Evolutionary conservation across 2,797 vertebrate genomes (phyloP), one percentile per base, ranked within the genome.

Genomic region (Leptatherina wallacei): DNA sequence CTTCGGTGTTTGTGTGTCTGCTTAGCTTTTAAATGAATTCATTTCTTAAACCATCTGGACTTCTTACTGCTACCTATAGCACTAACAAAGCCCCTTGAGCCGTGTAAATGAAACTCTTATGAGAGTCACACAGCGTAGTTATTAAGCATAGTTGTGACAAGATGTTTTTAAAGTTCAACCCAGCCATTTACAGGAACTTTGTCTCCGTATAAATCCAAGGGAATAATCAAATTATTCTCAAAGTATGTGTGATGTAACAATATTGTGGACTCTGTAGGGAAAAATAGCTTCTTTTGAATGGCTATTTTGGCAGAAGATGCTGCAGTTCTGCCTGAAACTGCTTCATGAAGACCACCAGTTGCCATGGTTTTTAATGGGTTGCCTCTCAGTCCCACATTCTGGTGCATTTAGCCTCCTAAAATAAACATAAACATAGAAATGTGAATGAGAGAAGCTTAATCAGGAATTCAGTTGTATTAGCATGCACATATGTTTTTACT

Each of bases 1-100:
- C 14, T 49, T 44, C 51, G 11, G 20, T 42, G 12, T 66, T 42
- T 40, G 0, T 40, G 0, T 20, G 49, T 63, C 47, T 7, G 35
- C 33, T 65, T 6, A 71, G 14, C 52, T 66, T 59, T 73, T 57
- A 49, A 60, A 71, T 7, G 3, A 52, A 35, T 60, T 36, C 47
- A 74, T 73, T 55, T 60, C n/a, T 63, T n/a, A 22, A 55, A 47
- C 12, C 49, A 49, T 2, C 38, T 40, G 79, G n/a, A 22, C 55
- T 58, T 69, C 62, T 33, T 68, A n/a, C 10, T 3, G 20, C 13
- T 62, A 73, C 61, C 69, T 72, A 20, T 40, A 20, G 6, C 27
- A 18, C 9, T 3, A 27, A 59, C 2, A 40, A 60, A 14, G 22
- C 49, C 49, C 10, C n/a, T 13, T 51, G 49, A 51, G 49, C 22